Evolutionary conservation across 2,113 vertebrate genomes (phyloP).

Genomic region (Zingel zingel): DNA sequence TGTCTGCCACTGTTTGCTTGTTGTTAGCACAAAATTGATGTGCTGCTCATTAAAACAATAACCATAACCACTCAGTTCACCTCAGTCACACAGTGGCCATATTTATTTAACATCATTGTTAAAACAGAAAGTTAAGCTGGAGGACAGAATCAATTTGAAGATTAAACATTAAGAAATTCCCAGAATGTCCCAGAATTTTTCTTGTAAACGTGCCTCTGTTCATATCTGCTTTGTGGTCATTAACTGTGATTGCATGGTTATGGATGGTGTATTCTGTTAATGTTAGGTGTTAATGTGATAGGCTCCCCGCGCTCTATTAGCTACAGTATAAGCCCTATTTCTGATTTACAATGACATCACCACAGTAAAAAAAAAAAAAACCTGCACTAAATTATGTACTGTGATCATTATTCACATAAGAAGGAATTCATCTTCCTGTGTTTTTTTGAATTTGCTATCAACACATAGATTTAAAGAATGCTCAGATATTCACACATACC

Average conservation of each 20-base stretch:
- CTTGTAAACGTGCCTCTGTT: background rate
- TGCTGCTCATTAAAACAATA: constrained; percentile 49
- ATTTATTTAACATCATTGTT: constrained; percentile 31
- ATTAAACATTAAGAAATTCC: background rate
- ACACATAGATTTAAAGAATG: background rate
- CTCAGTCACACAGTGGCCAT: constrained; percentile 3
- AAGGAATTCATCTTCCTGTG: background rate
- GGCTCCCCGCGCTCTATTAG: background rate
- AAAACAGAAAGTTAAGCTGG: constrained; percentile 9
- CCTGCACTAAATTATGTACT: background rate
- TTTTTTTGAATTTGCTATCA: background rate
- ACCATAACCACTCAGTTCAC: constrained; percentile 20
- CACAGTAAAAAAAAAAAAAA: background rate
- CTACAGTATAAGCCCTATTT: background rate
- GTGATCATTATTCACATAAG: background rate
- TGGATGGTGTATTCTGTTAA: background rate
- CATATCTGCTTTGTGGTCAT: background rate
- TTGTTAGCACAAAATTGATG: constrained; percentile 44
- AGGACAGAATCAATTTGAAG: background rate
- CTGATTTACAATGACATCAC: background rate
- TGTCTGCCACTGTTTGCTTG: constrained; percentile 31
- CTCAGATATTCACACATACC: background rate
- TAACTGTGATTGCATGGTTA: background rate
- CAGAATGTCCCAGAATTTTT: background rate
- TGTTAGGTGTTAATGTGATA: background rate